Conservation (phyloP, 2,888 invertebrate species). For the Erebia palarica region DNA sequence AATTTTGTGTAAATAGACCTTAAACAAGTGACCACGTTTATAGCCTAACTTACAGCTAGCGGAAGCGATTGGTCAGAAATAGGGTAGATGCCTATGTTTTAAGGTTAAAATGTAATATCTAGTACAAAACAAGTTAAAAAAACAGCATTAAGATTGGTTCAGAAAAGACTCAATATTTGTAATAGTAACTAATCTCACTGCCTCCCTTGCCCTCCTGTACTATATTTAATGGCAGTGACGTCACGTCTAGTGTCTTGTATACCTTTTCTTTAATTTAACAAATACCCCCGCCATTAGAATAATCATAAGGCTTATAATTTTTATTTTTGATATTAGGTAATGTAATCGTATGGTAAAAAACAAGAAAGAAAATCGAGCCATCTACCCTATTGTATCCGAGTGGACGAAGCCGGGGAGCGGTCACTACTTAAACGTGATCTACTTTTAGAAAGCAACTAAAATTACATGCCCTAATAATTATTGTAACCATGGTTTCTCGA, state of each 20-base stretch:
- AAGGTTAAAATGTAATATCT: too few species aligned
- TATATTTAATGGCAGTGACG: not conserved
- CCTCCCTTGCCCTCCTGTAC: not conserved
- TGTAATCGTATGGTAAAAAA: not conserved
- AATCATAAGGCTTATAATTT: too few species aligned
- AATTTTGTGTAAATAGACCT: conserved; percentile 12
- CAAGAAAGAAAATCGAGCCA: not conserved
- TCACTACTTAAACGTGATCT: conserved; percentile 50
- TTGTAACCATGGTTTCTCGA: conserved; percentile 56
- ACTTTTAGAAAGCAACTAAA: conserved; percentile 63
- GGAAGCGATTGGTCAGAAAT: conserved; percentile 31
- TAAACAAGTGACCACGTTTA: not conserved
- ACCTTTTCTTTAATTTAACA: not conserved
- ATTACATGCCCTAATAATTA: conserved; percentile 53
- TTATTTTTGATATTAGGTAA: not conserved
- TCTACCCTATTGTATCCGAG: conserved; percentile 30
- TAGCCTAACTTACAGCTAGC: conserved; percentile 25
- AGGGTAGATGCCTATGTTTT: not conserved
- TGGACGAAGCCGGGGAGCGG: conserved; percentile 54
- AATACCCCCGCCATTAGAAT: too few species aligned
- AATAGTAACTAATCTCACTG: not conserved
- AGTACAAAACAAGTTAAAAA: too few species aligned
- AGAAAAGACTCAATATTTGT: not conserved
- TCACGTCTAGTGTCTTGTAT: not conserved
- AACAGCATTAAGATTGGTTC: not conserved